A percentile compares a stretch with the other conserved stretches of the same genome.
phyloP scores from a whole-genome alignment of 2,888 invertebrate species.

The Ctena decussata region DNA sequence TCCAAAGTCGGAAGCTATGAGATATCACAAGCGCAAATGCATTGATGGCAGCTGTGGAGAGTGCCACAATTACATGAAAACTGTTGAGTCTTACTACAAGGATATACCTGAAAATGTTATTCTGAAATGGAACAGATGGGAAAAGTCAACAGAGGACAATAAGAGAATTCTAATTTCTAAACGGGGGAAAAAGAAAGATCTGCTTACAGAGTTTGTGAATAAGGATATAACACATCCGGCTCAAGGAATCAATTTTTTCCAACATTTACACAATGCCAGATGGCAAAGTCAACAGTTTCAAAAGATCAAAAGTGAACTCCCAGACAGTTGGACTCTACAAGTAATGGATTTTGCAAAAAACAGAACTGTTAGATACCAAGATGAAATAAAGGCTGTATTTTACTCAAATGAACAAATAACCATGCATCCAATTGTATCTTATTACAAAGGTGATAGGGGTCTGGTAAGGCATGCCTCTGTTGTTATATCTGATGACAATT shows the following conservation, averaged over 20 bases:
- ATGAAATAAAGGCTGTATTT: slow-evolving; percentile 52
- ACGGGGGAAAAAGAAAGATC: slow-evolving; percentile 26
- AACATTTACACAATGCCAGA: slow-evolving; percentile 38
- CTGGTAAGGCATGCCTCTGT: slow-evolving; percentile 33
- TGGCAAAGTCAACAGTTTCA: slow-evolving; percentile 63
- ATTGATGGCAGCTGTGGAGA: slow-evolving; percentile 49
- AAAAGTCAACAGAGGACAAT: not conserved
- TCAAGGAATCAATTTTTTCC: slow-evolving; percentile 42
- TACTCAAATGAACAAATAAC: slow-evolving; percentile 52
- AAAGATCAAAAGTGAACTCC: slow-evolving; percentile 39
- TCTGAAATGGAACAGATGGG: slow-evolving; percentile 47
- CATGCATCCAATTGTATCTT: slow-evolving; percentile 61
- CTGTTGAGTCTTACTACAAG: slow-evolving; percentile 31
- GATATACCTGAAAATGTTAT: slow-evolving; percentile 23
- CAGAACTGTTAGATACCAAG: slow-evolving; percentile 44
- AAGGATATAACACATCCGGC: slow-evolving; percentile 44
- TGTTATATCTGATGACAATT: slow-evolving; percentile 56
- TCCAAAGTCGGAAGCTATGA: slow-evolving; percentile 44
- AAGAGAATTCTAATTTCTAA: slow-evolving; percentile 29
- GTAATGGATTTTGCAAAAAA: slow-evolving; percentile 89
- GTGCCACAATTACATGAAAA: slow-evolving; percentile 38
- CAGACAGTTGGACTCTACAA: slow-evolving; percentile 28
- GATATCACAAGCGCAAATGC: slow-evolving; percentile 46
- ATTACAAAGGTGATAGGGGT: slow-evolving; percentile 19
- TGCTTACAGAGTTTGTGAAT: slow-evolving; percentile 45